Conservation (phyloP, 2,888 invertebrate genomes). For the Rhagium mordax region DNA sequence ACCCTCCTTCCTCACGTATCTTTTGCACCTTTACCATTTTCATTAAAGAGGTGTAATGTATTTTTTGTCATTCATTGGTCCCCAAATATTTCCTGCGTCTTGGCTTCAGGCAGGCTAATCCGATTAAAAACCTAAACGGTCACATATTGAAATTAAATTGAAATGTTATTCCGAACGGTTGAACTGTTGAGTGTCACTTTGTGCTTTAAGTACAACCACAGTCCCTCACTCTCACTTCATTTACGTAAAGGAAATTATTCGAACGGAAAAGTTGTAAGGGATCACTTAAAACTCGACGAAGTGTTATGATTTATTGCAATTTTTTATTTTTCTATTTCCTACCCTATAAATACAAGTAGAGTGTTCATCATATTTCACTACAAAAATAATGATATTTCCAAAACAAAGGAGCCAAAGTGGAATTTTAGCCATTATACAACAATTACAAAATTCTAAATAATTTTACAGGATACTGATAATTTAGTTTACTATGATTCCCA, state of each 20-base stretch:
- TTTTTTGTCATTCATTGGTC: constrained; percentile 28
- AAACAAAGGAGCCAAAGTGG: too few species aligned
- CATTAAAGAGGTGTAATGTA: constrained; percentile 25
- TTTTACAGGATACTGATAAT: too few species aligned
- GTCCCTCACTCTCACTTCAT: constrained; percentile 14
- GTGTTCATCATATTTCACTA: too few species aligned
- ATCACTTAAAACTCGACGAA: constrained; percentile 7
- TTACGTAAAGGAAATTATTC: constrained; percentile 36
- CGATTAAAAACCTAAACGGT: constrained; percentile 44
- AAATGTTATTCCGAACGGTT: constrained; percentile 57
- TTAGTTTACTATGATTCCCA: too few species aligned
- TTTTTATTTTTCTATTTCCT: constrained; percentile 10
- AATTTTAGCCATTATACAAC: too few species aligned
- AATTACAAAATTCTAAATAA: too few species aligned
- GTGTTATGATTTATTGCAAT: constrained; percentile 13
- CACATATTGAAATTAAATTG: constrained; percentile 42
- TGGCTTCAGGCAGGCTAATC: constrained; percentile 30
- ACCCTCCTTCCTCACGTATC: constrained; percentile 1
- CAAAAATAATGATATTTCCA: too few species aligned
- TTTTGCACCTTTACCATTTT: constrained; percentile 20
- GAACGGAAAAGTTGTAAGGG: constrained; percentile 35
- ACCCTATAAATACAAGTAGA: not conserved
- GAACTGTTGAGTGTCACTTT: constrained; percentile 57
- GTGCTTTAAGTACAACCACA: constrained; percentile 26
- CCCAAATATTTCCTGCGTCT: constrained; percentile 3